phyloP scores from a whole-genome alignment of 2,113 vertebrate genomes.

The Pipa parva region DNA sequence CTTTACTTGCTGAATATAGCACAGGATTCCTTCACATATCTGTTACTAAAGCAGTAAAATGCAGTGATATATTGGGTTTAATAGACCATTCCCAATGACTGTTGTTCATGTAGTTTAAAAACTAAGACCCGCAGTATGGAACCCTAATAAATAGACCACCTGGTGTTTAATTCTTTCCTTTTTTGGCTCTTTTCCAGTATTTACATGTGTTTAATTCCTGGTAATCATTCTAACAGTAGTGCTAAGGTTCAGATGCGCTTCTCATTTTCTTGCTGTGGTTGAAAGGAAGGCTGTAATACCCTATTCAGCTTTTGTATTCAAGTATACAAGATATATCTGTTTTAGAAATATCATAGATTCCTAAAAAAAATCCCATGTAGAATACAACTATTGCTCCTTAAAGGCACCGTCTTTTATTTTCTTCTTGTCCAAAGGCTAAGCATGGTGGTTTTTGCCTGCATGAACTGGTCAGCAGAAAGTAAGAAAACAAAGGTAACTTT shows the following conservation, averaged over 20 bases:
- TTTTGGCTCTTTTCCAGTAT: constrained; percentile 14
- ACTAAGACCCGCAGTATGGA: constrained; percentile 18
- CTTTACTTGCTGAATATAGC: no score
- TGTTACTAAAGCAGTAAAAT: not conserved
- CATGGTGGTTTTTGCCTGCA: no score
- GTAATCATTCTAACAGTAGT: constrained; percentile 37
- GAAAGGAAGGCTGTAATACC: constrained; percentile 16
- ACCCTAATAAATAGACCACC: constrained; percentile 37
- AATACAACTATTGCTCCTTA: no score
- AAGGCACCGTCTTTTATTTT: no score
- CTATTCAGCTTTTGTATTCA: constrained; percentile 11
- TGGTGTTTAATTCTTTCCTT: constrained; percentile 27
- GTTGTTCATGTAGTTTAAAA: constrained; percentile 21
- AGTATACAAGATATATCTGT: constrained; percentile 24
- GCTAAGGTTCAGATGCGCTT: constrained; percentile 10
- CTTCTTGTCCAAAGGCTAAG: no score
- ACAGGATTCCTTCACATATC: no score
- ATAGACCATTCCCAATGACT: constrained; percentile 18
- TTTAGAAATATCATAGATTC: constrained; percentile 23
- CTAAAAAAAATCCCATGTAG: constrained; percentile 20
- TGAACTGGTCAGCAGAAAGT: no score
- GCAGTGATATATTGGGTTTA: constrained; percentile 3
- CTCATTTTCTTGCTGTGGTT: constrained; percentile 17
- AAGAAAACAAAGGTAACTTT: no score
- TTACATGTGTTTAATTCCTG: constrained; percentile 31